phyloP scores from a whole-genome alignment of 2,113 vertebrate species.

The Acanthochromis polyacanthus region DNA sequence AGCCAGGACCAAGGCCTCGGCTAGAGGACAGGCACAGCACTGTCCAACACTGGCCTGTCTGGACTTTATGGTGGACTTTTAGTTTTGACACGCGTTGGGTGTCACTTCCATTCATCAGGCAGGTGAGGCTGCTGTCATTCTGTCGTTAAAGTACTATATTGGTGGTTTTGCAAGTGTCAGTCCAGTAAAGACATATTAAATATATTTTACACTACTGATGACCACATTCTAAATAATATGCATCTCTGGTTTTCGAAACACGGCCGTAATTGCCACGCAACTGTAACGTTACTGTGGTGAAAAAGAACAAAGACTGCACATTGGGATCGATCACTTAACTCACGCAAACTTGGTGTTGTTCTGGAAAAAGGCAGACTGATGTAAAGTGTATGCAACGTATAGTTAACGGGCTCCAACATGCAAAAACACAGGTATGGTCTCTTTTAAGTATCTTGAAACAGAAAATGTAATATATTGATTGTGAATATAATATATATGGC shows the following conservation, averaged over 20 bases:
- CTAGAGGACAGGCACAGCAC: conserved; percentile 43
- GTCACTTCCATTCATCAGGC: conserved; percentile 45
- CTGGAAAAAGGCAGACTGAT: conserved; percentile 4
- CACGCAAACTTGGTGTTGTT: conserved; percentile 25
- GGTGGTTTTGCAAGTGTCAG: conserved; percentile 53
- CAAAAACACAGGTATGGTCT: conserved; percentile 66
- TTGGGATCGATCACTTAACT: conserved; percentile 11
- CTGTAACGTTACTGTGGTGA: background rate
- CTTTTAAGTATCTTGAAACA: conserved; percentile 66
- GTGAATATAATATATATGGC: conserved; percentile 81
- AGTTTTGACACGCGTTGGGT: conserved; percentile 51
- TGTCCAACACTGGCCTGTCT: conserved; percentile 38
- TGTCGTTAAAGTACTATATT: conserved; percentile 45
- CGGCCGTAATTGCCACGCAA: conserved; percentile 7
- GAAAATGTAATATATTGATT: conserved; percentile 84
- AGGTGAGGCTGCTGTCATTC: conserved; percentile 52
- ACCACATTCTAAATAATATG: conserved; percentile 31
- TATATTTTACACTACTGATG: conserved; percentile 48
- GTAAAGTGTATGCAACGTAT: conserved; percentile 30
- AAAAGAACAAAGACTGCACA: background rate
- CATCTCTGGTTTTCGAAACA: conserved; percentile 18
- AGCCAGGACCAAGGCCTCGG: conserved; percentile 80
- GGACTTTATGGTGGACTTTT: conserved; percentile 71
- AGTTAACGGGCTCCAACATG: conserved; percentile 22
- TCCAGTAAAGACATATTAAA: conserved; percentile 29